phyloP scores from a whole-genome alignment of 2,888 invertebrate species.

The Crematogaster levior region DNA sequence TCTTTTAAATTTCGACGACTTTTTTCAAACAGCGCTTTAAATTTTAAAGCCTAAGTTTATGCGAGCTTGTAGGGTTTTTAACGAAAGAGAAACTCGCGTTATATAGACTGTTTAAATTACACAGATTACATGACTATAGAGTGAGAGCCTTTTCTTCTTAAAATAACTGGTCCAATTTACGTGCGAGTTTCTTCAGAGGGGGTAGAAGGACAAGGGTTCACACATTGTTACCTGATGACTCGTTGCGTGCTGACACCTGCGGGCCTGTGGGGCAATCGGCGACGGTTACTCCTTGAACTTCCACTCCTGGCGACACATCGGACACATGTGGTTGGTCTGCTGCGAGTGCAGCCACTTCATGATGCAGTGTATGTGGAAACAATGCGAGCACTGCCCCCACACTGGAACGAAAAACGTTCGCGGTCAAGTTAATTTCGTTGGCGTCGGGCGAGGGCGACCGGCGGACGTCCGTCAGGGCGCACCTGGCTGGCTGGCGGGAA shows the following conservation, averaged over 20 bases:
- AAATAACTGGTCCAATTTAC: background rate
- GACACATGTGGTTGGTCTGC: conserved; percentile 94
- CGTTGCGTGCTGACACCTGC: conserved; percentile 81
- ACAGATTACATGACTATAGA: background rate
- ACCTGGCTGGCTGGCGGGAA: conserved; percentile 34
- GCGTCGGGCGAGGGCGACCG: background rate
- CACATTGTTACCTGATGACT: conserved; percentile 73
- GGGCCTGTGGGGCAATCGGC: conserved; percentile 68
- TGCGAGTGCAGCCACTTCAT: conserved; percentile 99
- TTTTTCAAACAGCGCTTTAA: conserved; percentile 1
- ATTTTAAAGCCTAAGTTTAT: background rate
- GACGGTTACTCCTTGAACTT: conserved; percentile 92
- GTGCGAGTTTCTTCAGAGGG: background rate
- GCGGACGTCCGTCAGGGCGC: conserved; percentile 35
- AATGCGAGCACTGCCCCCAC: conserved; percentile 99
- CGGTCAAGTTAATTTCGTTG: conserved; percentile 37
- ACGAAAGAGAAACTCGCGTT: background rate
- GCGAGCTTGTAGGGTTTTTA: background rate
- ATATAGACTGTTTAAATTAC: background rate
- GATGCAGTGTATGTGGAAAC: conserved; percentile 99
- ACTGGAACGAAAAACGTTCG: conserved; percentile 87
- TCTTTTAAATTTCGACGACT: background rate
- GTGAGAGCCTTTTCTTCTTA: background rate
- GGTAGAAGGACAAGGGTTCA: background rate
- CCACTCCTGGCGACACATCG: conserved; percentile 99